Evolutionary conservation across 1,140 invertebrate species (phyloP).

Genomic region (Lerema accius): DNA sequence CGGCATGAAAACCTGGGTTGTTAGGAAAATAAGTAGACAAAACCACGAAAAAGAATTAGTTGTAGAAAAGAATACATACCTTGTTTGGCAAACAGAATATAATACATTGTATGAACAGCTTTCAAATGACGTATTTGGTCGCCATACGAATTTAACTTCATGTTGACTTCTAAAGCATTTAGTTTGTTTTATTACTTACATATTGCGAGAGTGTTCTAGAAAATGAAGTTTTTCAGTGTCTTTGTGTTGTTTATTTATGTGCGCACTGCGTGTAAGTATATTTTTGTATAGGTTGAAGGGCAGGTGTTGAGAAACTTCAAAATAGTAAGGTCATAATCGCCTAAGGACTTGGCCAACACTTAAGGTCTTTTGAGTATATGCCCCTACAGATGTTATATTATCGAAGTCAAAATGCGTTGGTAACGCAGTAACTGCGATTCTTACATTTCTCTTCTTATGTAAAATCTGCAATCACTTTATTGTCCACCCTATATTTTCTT

Average conservation of each 20-base stretch:
- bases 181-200: slow-evolving; percentile 9
- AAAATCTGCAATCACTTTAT: too few species aligned
- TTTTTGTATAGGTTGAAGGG: too few species aligned
- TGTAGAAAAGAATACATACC: neutral
- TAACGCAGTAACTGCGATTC: too few species aligned
- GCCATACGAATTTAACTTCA: slow-evolving; percentile 14
- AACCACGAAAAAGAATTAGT: neutral
- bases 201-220: slow-evolving; percentile 13
- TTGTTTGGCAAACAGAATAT: slow-evolving; percentile 11
- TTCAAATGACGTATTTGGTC: slow-evolving; percentile 14
- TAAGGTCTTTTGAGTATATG: too few species aligned
- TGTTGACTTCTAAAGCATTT: neutral
- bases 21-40: neutral
- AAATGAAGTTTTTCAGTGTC: slow-evolving; percentile 26
- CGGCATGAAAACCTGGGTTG: too few species aligned
- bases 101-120: slow-evolving; percentile 30
- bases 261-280: slow-evolving; percentile 12
- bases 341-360: too few species aligned
- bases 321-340: too few species aligned
- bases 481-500: too few species aligned
- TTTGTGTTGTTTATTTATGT: slow-evolving; percentile 7
- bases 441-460: too few species aligned
- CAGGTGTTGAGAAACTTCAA: too few species aligned
- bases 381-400: too few species aligned
- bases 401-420: too few species aligned